Base-by-base conservation (phyloP, 2,113 vertebrate genomes). In the Oxyruncus cristatus region DNA sequence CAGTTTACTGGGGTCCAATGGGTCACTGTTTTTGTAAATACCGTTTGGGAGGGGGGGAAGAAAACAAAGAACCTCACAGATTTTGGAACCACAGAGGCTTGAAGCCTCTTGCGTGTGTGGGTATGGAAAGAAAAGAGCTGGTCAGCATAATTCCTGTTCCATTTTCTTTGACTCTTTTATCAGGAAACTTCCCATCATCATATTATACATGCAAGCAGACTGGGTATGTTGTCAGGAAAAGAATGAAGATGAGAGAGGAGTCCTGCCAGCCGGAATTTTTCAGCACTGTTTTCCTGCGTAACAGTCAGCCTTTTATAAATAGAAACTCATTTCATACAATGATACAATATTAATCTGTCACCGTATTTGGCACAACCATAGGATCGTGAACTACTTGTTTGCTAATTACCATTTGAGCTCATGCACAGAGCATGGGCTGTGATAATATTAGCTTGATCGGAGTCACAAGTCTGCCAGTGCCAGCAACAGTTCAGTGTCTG, bases 381-480 rank as follows among this genome's bases (percentile, higher is more conserved):
- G 74, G 79, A 87, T 84, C 50, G 35, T 68, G 83, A 93, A 33
- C 72, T 78, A 8, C 68, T 72, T 78, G 65, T 61, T 74, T 94
- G 49, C 91, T 86, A 81, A 84, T 95, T 92, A 80, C 55, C 88
- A 84, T 93, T 84, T 75, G 65, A 92, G 92, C 91, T 86, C 56
- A 86, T 65, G 56, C 88, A 93, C 55, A 35, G 79, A 87, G 76
- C 58, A 81, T 8, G 20, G 70, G 49, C 90, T 94, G 79, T 59
- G 75, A 90, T 80, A 94, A 88, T 84, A 91, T 89, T 93, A 86
- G 47, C 73, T 87, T 85, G 93, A 83, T 95, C 92, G 94, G 93
- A 90, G 82, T 55, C 78, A 85, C 75, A 86, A 84, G 65, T 62
- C 42, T 84, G 65, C 46, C 81, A 77, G 55, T 78, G 90, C 71